A percentile compares a stretch with the other conserved stretches of the same genome.
Evolutionary conservation across 2,888 invertebrate genomes (phyloP).

Genomic region (Timandra comae): DNA sequence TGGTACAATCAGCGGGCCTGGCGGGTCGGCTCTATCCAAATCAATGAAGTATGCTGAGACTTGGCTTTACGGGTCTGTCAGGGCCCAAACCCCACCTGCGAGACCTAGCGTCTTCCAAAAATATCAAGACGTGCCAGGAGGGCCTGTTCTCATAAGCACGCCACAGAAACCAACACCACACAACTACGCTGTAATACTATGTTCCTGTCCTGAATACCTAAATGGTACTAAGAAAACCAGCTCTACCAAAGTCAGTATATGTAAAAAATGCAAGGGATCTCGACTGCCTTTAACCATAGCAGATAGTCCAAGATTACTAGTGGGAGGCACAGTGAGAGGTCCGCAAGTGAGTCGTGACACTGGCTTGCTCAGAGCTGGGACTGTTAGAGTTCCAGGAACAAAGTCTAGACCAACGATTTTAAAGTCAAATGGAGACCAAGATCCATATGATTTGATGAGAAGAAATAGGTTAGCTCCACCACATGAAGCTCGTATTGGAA

Average conservation of each 20-base stretch:
- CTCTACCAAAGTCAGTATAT: conserved; percentile 84
- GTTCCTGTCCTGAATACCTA: conserved; percentile 88
- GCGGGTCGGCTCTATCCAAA: conserved; percentile 84
- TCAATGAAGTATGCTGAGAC: conserved; percentile 91
- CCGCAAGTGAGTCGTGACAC: conserved; percentile 62
- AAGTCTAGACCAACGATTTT: conserved; percentile 81
- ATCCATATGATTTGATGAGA: conserved; percentile 91
- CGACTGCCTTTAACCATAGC: conserved; percentile 82
- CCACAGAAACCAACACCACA: conserved; percentile 78
- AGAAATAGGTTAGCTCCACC: conserved; percentile 84
- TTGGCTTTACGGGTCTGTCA: conserved; percentile 89
- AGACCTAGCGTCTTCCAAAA: conserved; percentile 70
- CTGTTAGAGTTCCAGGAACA: conserved; percentile 77
- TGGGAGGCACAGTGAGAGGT: conserved; percentile 80
- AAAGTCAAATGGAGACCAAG: conserved; percentile 75
- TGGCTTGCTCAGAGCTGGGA: conserved; percentile 77
- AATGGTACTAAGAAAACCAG: conserved; percentile 84
- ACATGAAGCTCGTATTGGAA: conserved; percentile 71
- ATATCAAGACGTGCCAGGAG: conserved; percentile 62
- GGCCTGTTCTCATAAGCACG: conserved; percentile 70
- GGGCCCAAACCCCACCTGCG: conserved; percentile 69
- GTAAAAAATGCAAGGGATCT: conserved; percentile 90
- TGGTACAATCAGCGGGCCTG: conserved; percentile 75
- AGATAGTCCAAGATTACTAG: conserved; percentile 71
- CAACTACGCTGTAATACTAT: conserved; percentile 83